A percentile compares a stretch with the other conserved stretches of the same genome.
Evolutionary conservation across 2,797 vertebrate species (phyloP).

Genomic region (Petrocephalus sullivani): DNA sequence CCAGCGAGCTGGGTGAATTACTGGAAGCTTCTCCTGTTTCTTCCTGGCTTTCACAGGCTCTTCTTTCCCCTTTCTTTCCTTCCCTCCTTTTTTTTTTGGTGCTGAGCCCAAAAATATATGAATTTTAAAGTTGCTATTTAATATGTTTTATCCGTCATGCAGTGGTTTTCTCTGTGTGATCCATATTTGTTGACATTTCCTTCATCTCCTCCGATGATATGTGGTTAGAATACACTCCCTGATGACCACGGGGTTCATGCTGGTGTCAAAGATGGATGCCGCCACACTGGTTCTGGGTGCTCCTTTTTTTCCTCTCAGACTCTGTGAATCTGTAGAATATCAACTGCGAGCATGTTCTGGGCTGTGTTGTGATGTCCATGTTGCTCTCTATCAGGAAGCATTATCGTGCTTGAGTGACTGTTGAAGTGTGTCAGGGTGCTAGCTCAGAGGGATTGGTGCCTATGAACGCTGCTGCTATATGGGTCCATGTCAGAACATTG

Average conservation of each 20-base stretch:
- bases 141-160: not conserved
- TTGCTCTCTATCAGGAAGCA: not conserved
- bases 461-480: not conserved
- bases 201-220: not conserved
- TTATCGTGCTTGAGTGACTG: not conserved
- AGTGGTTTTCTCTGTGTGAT: not conserved
- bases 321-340: not conserved
- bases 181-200: not conserved
- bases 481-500: not conserved
- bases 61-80: not conserved
- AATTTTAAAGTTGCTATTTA: not conserved
- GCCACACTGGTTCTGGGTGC: slow-evolving; percentile 31
- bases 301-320: slow-evolving; percentile 38
- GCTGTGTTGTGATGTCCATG: not conserved
- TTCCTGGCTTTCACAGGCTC: not conserved
- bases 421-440: not conserved
- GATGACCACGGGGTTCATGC: not conserved
- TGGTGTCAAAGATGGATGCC: not conserved
- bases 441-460: not conserved
- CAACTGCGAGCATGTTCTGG: not conserved
- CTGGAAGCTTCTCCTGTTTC: not conserved
- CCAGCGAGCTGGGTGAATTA: slow-evolving; percentile 19
- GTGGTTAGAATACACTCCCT: not conserved
- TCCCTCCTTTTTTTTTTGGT: not conserved
- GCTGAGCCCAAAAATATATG: not conserved